Evolutionary conservation across 2,888 invertebrate species (phyloP).

Genomic region (Fragum whitleyi): DNA sequence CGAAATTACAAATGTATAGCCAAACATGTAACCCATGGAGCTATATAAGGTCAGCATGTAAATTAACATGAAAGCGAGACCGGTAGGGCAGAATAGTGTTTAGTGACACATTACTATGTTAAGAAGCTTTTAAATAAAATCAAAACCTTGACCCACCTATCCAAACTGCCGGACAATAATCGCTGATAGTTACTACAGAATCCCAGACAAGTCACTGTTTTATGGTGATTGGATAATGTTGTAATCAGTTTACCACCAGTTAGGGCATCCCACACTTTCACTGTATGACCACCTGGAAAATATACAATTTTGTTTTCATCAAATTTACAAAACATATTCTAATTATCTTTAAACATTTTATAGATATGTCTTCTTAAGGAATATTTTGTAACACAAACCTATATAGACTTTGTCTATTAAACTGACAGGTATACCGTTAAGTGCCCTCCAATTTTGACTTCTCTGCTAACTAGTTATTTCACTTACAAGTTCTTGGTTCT

Average conservation of each 20-base stretch:
- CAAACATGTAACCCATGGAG: no score
- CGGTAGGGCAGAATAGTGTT: no score
- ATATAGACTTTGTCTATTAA: neutral
- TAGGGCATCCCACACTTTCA: slow-evolving; percentile 97
- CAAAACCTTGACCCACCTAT: slow-evolving; percentile 89
- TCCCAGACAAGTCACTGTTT: slow-evolving; percentile 95
- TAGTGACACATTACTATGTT: no score
- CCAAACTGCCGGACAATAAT: slow-evolving; percentile 95
- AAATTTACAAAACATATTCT: neutral
- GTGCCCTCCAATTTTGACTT: no score
- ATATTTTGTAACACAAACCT: neutral
- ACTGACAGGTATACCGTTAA: no score
- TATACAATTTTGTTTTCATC: neutral
- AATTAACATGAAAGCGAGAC: no score
- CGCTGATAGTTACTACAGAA: slow-evolving; percentile 93
- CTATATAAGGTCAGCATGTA: no score
- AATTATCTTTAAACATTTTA: neutral
- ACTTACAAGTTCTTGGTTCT: neutral
- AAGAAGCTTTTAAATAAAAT: no score
- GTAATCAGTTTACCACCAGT: slow-evolving; percentile 92
- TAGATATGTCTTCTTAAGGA: neutral
- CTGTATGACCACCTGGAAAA: slow-evolving; percentile 91
- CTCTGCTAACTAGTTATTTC: no score
- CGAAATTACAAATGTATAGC: no score
- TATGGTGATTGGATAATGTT: slow-evolving; percentile 96